These are phyloP conservation scores for Glaucopsyche alexis DNA, from an alignment of 2,888 invertebrate genomes.

Conservation along the genomic window DNA sequence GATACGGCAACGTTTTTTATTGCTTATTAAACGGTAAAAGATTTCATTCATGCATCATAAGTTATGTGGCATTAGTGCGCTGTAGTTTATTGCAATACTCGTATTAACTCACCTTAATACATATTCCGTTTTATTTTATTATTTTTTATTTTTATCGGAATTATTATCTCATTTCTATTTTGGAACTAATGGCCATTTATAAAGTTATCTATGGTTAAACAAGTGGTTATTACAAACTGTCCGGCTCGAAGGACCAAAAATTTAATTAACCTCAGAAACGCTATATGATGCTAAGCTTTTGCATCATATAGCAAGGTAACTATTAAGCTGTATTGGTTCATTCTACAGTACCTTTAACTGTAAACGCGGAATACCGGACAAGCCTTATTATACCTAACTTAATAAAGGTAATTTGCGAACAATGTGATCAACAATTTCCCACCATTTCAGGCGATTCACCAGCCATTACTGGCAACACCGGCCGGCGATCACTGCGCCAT, in stretches of 20 bases:
- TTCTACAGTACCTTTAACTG: background rate
- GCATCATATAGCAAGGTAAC: no score
- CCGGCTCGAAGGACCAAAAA: no score
- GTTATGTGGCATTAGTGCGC: slow-evolving; percentile 20
- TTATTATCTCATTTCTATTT: background rate
- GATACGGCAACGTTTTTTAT: slow-evolving; percentile 60
- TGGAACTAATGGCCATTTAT: background rate
- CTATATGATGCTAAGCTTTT: background rate
- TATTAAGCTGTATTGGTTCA: background rate
- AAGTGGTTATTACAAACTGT: no score
- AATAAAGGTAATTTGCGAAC: slow-evolving; percentile 27
- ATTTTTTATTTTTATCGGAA: background rate
- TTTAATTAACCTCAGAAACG: no score
- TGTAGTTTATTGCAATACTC: slow-evolving; percentile 14
- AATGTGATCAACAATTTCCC: slow-evolving; percentile 35
- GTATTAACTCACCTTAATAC: background rate
- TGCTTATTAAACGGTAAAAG: slow-evolving; percentile 46
- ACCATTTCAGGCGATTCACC: slow-evolving; percentile 40
- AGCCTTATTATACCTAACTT: slow-evolving; percentile 4
- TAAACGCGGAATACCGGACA: background rate
- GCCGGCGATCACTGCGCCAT: slow-evolving; percentile 58
- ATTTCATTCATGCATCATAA: slow-evolving; percentile 24
- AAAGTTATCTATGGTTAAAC: no score
- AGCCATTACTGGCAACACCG: slow-evolving; percentile 56
- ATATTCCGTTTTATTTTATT: background rate